These are phyloP conservation scores for Leucania comma DNA, from an alignment of 2,888 invertebrate genomes.

Conservation along the genomic window DNA sequence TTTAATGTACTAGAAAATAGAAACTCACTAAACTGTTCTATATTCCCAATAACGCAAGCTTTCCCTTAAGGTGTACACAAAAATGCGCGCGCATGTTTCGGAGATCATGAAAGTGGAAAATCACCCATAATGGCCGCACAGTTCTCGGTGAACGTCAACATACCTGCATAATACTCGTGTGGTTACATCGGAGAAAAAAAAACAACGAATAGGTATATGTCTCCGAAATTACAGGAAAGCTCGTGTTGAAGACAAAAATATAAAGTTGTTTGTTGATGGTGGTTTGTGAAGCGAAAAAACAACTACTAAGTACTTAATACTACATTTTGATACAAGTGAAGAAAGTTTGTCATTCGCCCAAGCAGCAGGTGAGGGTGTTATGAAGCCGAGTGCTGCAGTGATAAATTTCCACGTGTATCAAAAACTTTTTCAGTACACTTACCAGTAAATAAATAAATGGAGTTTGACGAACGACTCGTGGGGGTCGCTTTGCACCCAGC, in stretches of 20 bases:
- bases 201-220: constrained; percentile 27
- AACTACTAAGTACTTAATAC: not conserved
- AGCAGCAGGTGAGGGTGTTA: too few relatives aligned
- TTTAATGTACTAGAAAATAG: too few relatives aligned
- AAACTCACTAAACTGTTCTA: not conserved
- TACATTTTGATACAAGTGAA: too few relatives aligned
- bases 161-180: constrained; percentile 38
- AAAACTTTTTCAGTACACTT: too few relatives aligned
- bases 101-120: constrained; percentile 85
- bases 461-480: too few relatives aligned
- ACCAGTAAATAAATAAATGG: too few relatives aligned
- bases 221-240: constrained; percentile 43
- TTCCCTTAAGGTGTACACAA: constrained; percentile 63
- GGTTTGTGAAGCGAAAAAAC: constrained; percentile 19
- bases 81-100: constrained; percentile 73
- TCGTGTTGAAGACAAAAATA: not conserved
- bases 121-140: constrained; percentile 73
- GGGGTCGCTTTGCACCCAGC: too few relatives aligned
- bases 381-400: too few relatives aligned
- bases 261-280: constrained; percentile 13
- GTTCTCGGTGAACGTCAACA: constrained; percentile 54
- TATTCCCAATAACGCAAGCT: constrained; percentile 14
- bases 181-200: constrained; percentile 18
- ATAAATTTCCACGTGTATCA: too few relatives aligned
- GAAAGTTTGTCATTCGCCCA: too few relatives aligned